A percentile compares a stretch with the other conserved stretches of the same genome.
Evolutionary conservation across 2,888 invertebrate genomes (phyloP).

Genomic region (Drosophila aldrichi): DNA sequence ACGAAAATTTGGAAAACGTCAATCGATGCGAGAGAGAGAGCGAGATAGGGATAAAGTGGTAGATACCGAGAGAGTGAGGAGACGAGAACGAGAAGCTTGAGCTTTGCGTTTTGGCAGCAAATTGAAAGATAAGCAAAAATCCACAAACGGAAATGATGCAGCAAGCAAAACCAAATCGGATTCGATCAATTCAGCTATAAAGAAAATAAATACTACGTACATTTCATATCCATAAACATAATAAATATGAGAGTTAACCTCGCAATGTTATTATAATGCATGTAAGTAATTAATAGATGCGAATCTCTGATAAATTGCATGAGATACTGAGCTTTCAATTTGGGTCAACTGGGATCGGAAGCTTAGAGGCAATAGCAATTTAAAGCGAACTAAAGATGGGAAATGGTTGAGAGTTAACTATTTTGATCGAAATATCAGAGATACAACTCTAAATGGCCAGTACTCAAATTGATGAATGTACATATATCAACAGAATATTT

Average conservation of each 20-base stretch:
- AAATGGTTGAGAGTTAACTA: too few relatives aligned
- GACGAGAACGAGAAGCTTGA: background rate
- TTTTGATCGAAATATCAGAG: too few relatives aligned
- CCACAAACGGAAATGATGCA: constrained; percentile 68
- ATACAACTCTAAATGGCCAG: too few relatives aligned
- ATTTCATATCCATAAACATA: constrained; percentile 7
- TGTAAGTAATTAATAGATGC: background rate
- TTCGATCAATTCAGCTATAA: constrained; percentile 13
- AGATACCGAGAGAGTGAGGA: too few relatives aligned
- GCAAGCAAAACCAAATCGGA: constrained; percentile 8
- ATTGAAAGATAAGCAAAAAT: constrained; percentile 27
- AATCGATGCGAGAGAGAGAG: constrained; percentile 21
- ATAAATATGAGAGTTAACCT: background rate
- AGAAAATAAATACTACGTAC: constrained; percentile 22
- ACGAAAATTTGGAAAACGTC: constrained; percentile 56
- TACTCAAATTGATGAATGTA: too few relatives aligned
- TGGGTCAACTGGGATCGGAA: too few relatives aligned
- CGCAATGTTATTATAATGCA: background rate
- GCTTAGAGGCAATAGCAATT: too few relatives aligned
- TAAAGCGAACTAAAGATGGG: too few relatives aligned
- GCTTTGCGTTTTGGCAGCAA: constrained; percentile 51
- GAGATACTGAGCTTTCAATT: too few relatives aligned
- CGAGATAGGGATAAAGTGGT: background rate
- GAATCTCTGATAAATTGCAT: background rate
- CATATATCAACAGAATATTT: too few relatives aligned